phyloP scores from a whole-genome alignment of 2,113 vertebrate species.

The Caloenas nicobarica region DNA sequence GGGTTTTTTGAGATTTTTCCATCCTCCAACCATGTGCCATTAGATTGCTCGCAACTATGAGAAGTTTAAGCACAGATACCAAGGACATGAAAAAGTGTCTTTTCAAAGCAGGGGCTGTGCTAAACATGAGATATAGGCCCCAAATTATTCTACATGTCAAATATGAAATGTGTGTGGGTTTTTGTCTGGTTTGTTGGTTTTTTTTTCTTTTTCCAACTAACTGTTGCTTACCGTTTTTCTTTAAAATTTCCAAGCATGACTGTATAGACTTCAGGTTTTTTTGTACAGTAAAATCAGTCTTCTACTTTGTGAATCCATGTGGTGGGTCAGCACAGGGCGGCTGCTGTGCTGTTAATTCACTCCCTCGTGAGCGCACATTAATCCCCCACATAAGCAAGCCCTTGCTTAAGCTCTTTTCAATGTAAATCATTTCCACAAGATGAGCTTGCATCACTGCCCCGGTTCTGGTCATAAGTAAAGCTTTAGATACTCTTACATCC shows the following conservation, averaged over 20 bases:
- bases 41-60: not conserved
- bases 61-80: not conserved
- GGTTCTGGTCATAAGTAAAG: not conserved
- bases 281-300: not conserved
- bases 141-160: not conserved
- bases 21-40: too few relatives aligned
- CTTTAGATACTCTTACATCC: not conserved
- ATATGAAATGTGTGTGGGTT: too few relatives aligned
- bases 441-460: not conserved
- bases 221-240: not conserved
- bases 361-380: not conserved
- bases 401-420: conserved; percentile 34
- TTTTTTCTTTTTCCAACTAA: not conserved
- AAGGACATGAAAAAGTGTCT: not conserved
- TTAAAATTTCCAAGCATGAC: not conserved
- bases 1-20: not conserved
- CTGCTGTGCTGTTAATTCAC: not conserved
- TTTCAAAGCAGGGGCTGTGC: not conserved
- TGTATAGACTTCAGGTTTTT: not conserved
- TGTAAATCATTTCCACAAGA: not conserved
- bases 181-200: too few relatives aligned
- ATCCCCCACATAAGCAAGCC: not conserved
- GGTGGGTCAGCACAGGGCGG: not conserved
- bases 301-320: accelerated
- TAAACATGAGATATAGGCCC: not conserved